These are phyloP conservation scores for Girardia tigrina DNA, from an alignment of 2,888 invertebrate genomes.

Conservation along the genomic window DNA sequence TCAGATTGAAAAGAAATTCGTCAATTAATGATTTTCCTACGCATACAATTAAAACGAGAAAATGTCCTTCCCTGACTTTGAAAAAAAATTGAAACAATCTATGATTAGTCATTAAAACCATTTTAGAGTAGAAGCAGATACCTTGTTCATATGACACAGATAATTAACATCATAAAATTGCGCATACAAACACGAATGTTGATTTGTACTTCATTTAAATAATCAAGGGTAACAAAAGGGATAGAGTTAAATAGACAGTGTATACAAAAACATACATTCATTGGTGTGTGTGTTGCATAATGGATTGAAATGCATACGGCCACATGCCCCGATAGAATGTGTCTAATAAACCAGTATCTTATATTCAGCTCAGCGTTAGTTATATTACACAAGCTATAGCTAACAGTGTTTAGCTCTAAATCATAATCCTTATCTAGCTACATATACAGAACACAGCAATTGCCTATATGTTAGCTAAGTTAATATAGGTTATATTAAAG, in stretches of 20 bases:
- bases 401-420: conserved; percentile 20
- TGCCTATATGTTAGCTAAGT: conserved; percentile 23
- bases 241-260: neutral
- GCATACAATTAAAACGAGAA: too few species aligned
- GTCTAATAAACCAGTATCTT: neutral
- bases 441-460: conserved; percentile 23
- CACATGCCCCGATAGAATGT: conserved; percentile 13
- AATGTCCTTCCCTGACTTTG: neutral
- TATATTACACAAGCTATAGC: conserved; percentile 23
- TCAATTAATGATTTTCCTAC: conserved; percentile 3
- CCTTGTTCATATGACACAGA: conserved; percentile 20
- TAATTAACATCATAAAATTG: conserved; percentile 23
- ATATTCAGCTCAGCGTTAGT: conserved; percentile 23
- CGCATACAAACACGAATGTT: conserved; percentile 14
- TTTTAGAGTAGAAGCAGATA: conserved; percentile 23
- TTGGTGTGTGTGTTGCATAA: neutral
- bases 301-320: neutral
- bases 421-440: conserved; percentile 23
- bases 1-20: conserved; percentile 15
- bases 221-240: conserved; percentile 18
- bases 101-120: conserved; percentile 23
- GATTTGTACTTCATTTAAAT: conserved; percentile 21
- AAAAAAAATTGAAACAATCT: conserved; percentile 15
- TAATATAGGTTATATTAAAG: conserved; percentile 23
- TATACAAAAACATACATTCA: neutral